Evolutionary conservation across 2,113 vertebrate species (phyloP), one percentile per base, ranked within the genome.

Genomic region (Ancistrus triradiatus): DNA sequence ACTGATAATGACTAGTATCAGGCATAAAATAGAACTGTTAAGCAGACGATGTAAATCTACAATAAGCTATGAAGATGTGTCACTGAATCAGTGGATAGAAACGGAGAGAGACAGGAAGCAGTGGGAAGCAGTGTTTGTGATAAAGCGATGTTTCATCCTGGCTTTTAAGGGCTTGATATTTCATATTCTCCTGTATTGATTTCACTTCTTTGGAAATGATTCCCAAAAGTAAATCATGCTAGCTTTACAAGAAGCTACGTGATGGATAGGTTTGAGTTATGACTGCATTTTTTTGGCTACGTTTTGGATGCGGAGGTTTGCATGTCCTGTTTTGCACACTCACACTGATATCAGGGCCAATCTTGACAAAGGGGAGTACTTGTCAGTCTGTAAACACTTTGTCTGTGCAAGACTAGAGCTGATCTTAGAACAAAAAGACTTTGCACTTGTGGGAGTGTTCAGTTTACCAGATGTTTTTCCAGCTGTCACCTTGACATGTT

Each of bases 241-340:
- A 75, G 78, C 80, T 79, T 78, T 74, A 75, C 56, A 50, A 44
- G 57, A 28, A 66, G 46, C 66, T 56, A 28, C 40, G 35, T 59
- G 22, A 83, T 72, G 77, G 78, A 78, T 74, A 21, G 60, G 42
- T 73, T 62, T 78, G 73, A 84, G 72, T 73, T 79, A 78, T 78
- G 69, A 71, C 66, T 47, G 52, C n/a, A n/a, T 27, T 73, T 27
- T 3, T 21, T 61, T 65, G 73, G 72, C 73, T 72, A 72, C 42
- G 73, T 66, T 71, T 76, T 59, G 64, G 76, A 59, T 47, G 38
- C 47, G 49, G 18, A 53, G 52, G 61, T 69, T 80, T 67, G 53
- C 61, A 72, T 73, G 78, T 82, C 81, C 70, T 66, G 72, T 76
- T 83, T 79, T 78, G 47, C 67, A 50, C 63, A 43, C 68, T 71